A percentile compares a stretch with the other conserved stretches of the same genome.
Conservation (phyloP, 2,113 vertebrate species). For the Rousettus leschenaultii region DNA sequence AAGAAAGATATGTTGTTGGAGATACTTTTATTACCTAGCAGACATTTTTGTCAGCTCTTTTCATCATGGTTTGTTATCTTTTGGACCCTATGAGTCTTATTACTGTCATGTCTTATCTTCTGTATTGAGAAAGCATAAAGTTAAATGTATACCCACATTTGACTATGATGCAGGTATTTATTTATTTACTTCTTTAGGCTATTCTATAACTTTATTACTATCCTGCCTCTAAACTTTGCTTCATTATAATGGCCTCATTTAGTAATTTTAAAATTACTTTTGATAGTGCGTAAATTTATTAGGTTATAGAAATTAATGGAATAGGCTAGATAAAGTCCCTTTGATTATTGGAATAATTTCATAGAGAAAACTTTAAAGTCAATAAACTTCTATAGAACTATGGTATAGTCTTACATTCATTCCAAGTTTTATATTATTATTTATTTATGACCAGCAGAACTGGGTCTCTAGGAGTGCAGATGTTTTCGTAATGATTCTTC, state of each 20-base stretch:
- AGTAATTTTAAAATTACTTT: slow-evolving; percentile 11
- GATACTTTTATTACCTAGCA: neutral
- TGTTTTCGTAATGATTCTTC: slow-evolving; percentile 14
- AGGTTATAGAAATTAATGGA: neutral
- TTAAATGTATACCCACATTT: neutral
- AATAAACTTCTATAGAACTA: neutral
- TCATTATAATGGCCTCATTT: neutral
- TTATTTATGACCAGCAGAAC: neutral
- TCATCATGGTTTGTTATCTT: neutral
- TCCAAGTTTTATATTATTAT: neutral
- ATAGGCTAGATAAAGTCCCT: neutral
- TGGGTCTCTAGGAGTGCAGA: neutral
- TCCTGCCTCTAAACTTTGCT: neutral
- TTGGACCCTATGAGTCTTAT: neutral
- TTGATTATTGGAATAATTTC: neutral
- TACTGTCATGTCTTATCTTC: neutral
- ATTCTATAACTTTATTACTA: neutral
- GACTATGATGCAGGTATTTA: neutral
- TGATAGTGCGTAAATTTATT: neutral
- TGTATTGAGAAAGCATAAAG: neutral
- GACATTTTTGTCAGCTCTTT: neutral
- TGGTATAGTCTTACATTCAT: neutral
- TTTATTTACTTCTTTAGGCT: neutral
- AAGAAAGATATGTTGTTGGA: neutral
- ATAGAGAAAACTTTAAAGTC: neutral